Evolutionary conservation across 1,140 invertebrate genomes (phyloP).

Genomic region (Neodiprion fabricii): DNA sequence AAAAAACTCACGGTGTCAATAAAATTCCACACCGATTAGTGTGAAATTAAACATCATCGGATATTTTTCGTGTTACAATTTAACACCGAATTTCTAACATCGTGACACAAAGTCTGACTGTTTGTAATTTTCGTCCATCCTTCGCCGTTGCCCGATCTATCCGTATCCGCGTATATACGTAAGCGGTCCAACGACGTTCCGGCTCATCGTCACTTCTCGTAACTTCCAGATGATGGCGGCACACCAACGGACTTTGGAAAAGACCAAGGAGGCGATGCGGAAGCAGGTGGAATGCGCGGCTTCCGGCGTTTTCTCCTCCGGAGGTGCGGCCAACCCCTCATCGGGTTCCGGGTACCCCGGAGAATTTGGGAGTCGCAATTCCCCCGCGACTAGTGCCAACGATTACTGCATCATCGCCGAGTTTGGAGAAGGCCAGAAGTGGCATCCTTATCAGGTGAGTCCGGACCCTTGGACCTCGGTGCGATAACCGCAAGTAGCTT

Average conservation of each 20-base stretch:
- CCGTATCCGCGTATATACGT: neutral
- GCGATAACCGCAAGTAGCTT: too few species aligned
- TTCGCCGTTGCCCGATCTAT: neutral
- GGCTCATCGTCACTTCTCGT: neutral
- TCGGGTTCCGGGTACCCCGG: constrained; percentile 35
- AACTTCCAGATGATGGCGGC: constrained; percentile 50
- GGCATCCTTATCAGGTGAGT: constrained; percentile 60
- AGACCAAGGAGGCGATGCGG: constrained; percentile 55
- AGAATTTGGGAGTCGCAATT: constrained; percentile 33
- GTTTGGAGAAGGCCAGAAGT: constrained; percentile 54
- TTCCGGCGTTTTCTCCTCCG: constrained; percentile 32
- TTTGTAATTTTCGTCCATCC: too few species aligned
- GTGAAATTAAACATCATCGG: too few species aligned
- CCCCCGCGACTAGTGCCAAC: constrained; percentile 24
- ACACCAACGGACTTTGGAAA: constrained; percentile 55
- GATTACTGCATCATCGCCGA: constrained; percentile 50
- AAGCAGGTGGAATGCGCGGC: constrained; percentile 50
- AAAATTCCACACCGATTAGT: too few species aligned
- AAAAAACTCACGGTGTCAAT: too few species aligned
- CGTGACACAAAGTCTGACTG: too few species aligned
- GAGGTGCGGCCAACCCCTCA: constrained; percentile 21
- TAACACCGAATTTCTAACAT: too few species aligned
- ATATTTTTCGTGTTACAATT: too few species aligned
- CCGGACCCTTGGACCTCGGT: neutral
- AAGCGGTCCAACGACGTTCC: neutral